A percentile compares a stretch with the other conserved stretches of the same genome.
Evolutionary conservation across 2,888 invertebrate species (phyloP).

Genomic region (Ethmia dodecea): DNA sequence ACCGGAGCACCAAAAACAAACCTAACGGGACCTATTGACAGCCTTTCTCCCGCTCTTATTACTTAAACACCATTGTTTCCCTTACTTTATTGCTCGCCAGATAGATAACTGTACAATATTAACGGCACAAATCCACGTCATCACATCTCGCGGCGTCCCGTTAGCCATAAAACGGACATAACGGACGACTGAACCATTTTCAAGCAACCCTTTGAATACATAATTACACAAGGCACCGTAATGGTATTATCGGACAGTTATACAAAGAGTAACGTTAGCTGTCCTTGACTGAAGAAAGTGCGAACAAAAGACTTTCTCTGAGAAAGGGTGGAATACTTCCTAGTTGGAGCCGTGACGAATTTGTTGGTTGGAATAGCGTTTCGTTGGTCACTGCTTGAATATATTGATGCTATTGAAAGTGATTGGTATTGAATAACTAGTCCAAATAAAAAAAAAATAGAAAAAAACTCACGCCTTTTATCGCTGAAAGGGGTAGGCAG

Average conservation of each 20-base stretch:
- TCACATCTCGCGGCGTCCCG: conserved; percentile 43
- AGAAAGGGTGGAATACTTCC: conserved; percentile 54
- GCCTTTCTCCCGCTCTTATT: conserved; percentile 40
- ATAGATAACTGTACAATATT: conserved; percentile 26
- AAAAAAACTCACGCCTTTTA: no score
- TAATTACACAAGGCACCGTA: conserved; percentile 72
- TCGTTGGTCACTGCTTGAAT: no score
- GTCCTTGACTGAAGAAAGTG: conserved; percentile 61
- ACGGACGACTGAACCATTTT: conserved; percentile 64
- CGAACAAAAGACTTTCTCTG: conserved; percentile 65
- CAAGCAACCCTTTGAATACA: conserved; percentile 63
- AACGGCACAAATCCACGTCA: conserved; percentile 35
- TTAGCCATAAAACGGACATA: conserved; percentile 52
- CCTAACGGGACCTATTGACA: conserved; percentile 7
- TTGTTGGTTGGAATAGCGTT: no score
- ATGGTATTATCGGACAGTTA: conserved; percentile 48
- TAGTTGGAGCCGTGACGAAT: conserved; percentile 55
- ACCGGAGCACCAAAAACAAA: not conserved
- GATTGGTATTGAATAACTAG: no score
- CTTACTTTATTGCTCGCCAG: conserved; percentile 18
- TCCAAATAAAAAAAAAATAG: no score
- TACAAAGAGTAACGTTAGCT: conserved; percentile 60
- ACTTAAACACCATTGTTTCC: conserved; percentile 30
- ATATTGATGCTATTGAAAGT: no score
- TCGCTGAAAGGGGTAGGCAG: no score